These are phyloP conservation scores for Epirrita christyi DNA, from an alignment of 2,888 invertebrate species.

Conservation along the genomic window DNA sequence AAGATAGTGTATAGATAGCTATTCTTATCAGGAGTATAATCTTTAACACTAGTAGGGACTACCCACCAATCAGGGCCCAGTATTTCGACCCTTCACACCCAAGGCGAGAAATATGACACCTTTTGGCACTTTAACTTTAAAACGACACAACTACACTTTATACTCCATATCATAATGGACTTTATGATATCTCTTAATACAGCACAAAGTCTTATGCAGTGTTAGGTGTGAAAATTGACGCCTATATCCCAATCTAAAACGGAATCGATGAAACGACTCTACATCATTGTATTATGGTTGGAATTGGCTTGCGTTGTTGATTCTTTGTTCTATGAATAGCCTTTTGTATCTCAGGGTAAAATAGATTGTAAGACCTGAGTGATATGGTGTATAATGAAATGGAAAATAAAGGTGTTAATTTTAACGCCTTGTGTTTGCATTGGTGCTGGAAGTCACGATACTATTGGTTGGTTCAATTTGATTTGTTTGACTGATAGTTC, in stretches of 20 bases:
- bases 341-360: conserved; percentile 13
- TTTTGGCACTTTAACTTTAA: conserved; percentile 45
- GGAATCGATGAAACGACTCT: conserved; percentile 44
- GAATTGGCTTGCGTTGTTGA: conserved; percentile 40
- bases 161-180: conserved; percentile 34
- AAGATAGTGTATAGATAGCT: background rate
- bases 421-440: conserved; percentile 72
- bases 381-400: conserved; percentile 38
- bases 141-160: conserved; percentile 46
- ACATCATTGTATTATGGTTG: conserved; percentile 35
- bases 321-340: conserved; percentile 44
- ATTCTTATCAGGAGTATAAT: conserved; percentile 27
- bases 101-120: conserved; percentile 82
- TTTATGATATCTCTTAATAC: background rate
- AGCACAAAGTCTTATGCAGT: conserved; percentile 38
- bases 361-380: conserved; percentile 1
- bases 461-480: conserved; percentile 62
- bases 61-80: conserved; percentile 66
- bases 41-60: conserved; percentile 55
- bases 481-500: conserved; percentile 40
- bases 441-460: conserved; percentile 45
- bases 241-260: conserved; percentile 60
- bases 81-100: conserved; percentile 77
- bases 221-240: conserved; percentile 82
- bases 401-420: conserved; percentile 65